Evolutionary conservation across 2,888 invertebrate genomes (phyloP), one percentile per base, ranked within the genome.

Genomic region (Chloromyia formosa): DNA sequence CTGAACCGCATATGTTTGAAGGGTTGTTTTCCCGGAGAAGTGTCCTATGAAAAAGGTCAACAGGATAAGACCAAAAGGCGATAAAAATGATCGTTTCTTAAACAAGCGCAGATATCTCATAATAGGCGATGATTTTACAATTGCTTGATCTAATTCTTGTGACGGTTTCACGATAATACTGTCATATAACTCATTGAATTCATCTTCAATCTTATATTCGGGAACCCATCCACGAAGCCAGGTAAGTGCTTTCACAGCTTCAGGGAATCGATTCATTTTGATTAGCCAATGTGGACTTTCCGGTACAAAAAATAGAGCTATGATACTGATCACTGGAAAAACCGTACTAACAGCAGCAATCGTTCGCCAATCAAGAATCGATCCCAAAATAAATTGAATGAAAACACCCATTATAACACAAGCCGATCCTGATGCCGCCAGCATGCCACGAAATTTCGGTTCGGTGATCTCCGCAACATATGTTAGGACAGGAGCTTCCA

Each of bases 381-480:
- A 89, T 0, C 93, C 93, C 74, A 93, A 86, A 10, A 94, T 86
- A 83, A 94, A 92, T 77, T 94, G 93, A 0, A 90, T 88, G 81
- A 94, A 91, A 22, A 93, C 88, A 0, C 94, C 94, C 1, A 91
- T 84, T 76, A 93, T 93, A 78, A 94, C 91, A 78, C 92, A 89
- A 84, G 93, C 89, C 0, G 92, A 90, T 76, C 93, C 92, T 18
- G 93, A 90, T 5, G 94, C 93, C 0, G 93, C 88, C 1, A 93
- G 86, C 79, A 91, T 88, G 1, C 94, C 94, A 40, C 94, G 88
- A 49, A 94, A 87, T 80, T 92, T 90, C 0, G 94, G 94, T 82
- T 94, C 91, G 0, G 93, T 93, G 68, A 94, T 90, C 86, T 94
- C 94, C 4, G 94, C 93, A 14, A 94, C 93, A 82, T 94, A 94